phyloP scores from a whole-genome alignment of 92 coral and sea anemone species.

The Umimayanthus kanabou region DNA sequence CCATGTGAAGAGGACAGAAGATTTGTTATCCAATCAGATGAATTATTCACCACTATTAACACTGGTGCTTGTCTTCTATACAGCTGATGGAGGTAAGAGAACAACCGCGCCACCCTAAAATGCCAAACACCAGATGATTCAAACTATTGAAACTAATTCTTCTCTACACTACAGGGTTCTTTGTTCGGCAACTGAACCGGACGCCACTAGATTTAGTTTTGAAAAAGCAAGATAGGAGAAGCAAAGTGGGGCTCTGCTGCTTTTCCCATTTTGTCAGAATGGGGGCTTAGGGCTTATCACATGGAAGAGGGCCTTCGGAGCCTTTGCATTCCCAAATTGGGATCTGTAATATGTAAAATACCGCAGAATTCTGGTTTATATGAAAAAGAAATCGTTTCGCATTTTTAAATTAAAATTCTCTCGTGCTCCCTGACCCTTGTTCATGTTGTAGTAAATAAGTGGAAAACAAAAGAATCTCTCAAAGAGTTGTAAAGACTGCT shows the following conservation, averaged over 20 bases:
- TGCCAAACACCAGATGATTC: not conserved
- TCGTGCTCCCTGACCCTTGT: not conserved
- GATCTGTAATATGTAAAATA: too few relatives aligned
- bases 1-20: conserved; percentile 36
- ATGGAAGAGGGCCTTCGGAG: too few relatives aligned
- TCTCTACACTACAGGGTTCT: not conserved
- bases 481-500: not conserved
- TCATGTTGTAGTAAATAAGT: not conserved
- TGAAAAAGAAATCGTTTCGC: too few relatives aligned
- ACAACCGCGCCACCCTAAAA: conserved; percentile 1
- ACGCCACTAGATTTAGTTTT: not conserved
- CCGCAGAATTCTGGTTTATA: too few relatives aligned
- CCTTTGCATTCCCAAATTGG: too few relatives aligned
- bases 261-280: not conserved
- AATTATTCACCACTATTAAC: conserved; percentile 15
- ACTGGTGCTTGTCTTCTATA: conserved; percentile 36
- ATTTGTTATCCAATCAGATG: conserved; percentile 13
- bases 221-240: too few relatives aligned
- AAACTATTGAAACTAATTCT: not conserved
- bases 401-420: too few relatives aligned
- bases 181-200: not conserved
- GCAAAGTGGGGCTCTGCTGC: not conserved
- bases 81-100: conserved; percentile 36
- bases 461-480: too few relatives aligned
- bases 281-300: too few relatives aligned